Conservation (phyloP, 2,797 vertebrate genomes). For the Bradypus variegatus region DNA sequence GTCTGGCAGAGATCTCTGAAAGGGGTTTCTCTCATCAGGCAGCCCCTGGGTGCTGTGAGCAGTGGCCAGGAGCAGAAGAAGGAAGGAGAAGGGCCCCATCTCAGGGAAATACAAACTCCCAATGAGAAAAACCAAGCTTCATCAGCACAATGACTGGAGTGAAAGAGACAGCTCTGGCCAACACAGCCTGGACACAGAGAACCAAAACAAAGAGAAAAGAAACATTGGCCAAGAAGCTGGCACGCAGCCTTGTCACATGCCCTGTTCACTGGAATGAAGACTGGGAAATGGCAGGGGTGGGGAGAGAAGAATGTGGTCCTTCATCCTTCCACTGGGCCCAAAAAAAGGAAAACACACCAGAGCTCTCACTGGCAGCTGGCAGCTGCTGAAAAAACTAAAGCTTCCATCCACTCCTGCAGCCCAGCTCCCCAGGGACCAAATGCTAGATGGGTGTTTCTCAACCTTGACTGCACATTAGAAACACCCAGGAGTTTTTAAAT, state of each 20-base stretch:
- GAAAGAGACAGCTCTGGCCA: not conserved
- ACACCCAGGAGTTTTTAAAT: not conserved
- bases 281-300: not conserved
- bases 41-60: not conserved
- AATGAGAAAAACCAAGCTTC: not conserved
- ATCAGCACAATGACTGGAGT: not conserved
- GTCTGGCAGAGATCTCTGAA: not conserved
- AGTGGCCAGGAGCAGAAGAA: not conserved
- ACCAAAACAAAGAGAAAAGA: not conserved
- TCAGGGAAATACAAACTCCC: not conserved
- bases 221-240: not conserved
- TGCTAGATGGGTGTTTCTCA: not conserved
- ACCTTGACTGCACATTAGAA: no score
- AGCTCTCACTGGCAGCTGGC: not conserved
- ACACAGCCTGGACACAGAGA: not conserved
- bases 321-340: not conserved
- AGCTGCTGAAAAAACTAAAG: not conserved
- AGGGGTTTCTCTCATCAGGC: not conserved
- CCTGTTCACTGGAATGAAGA: not conserved
- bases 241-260: not conserved
- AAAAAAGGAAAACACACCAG: slow-evolving; percentile 17
- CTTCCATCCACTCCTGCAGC: not conserved
- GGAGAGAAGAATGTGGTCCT: slow-evolving; percentile 21
- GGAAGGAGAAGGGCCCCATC: not conserved
- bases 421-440: not conserved